Percentiles rank a stretch among this genome's conserved stretches.
These are phyloP conservation scores for Microcebus griseorufus DNA, from an alignment of 2,113 vertebrate species.

Conservation along the genomic window DNA sequence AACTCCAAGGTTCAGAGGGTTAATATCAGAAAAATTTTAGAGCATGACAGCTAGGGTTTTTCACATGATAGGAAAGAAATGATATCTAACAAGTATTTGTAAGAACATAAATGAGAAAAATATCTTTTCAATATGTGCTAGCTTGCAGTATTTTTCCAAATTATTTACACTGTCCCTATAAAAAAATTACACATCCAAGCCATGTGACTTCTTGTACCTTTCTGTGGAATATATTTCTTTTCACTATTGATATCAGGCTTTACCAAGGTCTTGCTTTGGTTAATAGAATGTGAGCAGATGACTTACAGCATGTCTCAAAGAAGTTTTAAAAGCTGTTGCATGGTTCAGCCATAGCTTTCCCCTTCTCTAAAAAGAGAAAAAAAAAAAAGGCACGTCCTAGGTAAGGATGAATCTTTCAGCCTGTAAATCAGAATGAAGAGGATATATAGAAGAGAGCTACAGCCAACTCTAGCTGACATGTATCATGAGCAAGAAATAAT, in stretches of 20 bases:
- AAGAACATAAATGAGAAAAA: neutral
- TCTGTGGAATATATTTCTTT: neutral
- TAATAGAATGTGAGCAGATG: neutral
- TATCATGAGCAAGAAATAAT: neutral
- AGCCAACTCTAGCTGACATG: neutral
- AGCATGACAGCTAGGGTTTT: neutral
- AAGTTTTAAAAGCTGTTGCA: neutral
- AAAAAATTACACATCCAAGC: neutral
- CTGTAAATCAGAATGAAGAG: neutral
- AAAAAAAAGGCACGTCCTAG: neutral
- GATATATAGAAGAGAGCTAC: neutral
- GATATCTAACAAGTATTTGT: neutral
- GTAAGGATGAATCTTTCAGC: neutral
- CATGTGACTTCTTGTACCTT: neutral
- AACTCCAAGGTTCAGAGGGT: neutral
- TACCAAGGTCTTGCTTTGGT: neutral
- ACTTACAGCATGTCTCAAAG: neutral
- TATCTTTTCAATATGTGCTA: neutral
- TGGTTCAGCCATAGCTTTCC: neutral
- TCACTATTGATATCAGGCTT: neutral
- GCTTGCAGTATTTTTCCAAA: neutral
- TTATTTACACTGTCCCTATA: neutral
- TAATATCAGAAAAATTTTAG: neutral
- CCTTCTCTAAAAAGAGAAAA: neutral
- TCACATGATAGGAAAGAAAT: neutral